These are phyloP conservation scores for Saturnia japonica DNA, from an alignment of 2,888 invertebrate species.

Conservation along the genomic window DNA sequence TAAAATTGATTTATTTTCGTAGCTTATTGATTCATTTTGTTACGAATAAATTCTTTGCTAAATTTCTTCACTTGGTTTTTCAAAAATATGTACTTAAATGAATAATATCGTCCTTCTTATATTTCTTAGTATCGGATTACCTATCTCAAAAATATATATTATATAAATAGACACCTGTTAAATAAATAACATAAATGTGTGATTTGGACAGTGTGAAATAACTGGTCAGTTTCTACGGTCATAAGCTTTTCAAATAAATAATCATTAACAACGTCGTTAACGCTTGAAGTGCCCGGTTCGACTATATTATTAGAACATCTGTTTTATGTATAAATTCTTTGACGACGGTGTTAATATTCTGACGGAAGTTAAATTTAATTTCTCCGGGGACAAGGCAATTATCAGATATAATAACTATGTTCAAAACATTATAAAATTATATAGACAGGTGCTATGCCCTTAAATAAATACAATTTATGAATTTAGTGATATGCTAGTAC, in stretches of 20 bases:
- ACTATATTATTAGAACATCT: constrained; percentile 38
- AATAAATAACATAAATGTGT: constrained; percentile 3
- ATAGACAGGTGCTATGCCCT: background rate
- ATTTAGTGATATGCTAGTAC: background rate
- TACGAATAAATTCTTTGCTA: too few relatives aligned
- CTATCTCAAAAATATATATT: constrained; percentile 9
- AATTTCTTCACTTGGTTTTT: background rate
- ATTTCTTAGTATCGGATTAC: background rate
- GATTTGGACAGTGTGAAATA: background rate
- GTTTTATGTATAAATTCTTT: constrained; percentile 46
- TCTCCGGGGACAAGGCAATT: constrained; percentile 30
- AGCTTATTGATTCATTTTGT: too few relatives aligned
- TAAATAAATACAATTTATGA: background rate
- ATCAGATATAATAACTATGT: background rate
- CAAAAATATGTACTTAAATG: background rate
- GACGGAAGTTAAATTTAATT: constrained; percentile 43
- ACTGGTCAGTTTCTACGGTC: constrained; percentile 7
- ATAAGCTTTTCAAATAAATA: constrained; percentile 20
- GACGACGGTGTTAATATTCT: constrained; percentile 41
- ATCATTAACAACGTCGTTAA: constrained; percentile 16
- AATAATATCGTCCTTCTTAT: background rate
- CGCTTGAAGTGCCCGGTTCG: constrained; percentile 17
- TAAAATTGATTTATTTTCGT: too few relatives aligned
- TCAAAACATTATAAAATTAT: background rate
- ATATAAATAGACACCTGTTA: constrained; percentile 13